Evolutionary conservation across 2,113 vertebrate genomes (phyloP), one percentile per base, ranked within the genome.

Genomic region (Shinisaurus crocodilurus): DNA sequence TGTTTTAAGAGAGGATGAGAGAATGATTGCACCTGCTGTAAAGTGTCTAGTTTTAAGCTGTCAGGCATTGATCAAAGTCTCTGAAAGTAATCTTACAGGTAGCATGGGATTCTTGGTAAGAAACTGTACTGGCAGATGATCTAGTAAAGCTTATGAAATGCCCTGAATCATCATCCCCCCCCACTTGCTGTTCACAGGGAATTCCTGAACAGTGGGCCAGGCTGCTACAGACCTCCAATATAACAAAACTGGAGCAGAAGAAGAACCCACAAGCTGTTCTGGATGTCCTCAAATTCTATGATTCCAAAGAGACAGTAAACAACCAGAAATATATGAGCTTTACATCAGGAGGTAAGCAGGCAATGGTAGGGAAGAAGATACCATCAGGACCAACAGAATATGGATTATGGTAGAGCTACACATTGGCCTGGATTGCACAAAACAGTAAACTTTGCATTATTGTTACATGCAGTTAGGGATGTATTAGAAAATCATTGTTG

Each of bases 251-350:
- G 95, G 99, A 99, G 94, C 99, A 99, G 97, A 99, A 99, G 98
- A 99, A 99, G 97, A 99, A 99, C 93, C 99, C 99, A 12, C 99
- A 99, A 93, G 99, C 99, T 1, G 99, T 99, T 91, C 93, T 99
- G 94, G 99, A 99, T 89, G 99, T 99, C 86, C 97, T 99, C 92
- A 99, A 99, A 96, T 99, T 99, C 97, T 99, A 99, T 65, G 99
- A 99, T 98, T 99, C 99, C 95, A 99, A 99, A 98, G 99, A 99
- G 97, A 99, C 99, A 0, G 98, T 99, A 93, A 99, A 99, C 97
- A 99, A 99, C 97, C 99, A 99, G 98, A 99, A 99, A 94, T 99
- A 99, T 34, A 99, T 99, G 99, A 99, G 99, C 97, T 99, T 99
- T 97, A 99, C 99, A 0, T 99, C 99, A 72, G 99, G 99, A 99